Conservation (phyloP, 2,888 invertebrate genomes). For the Diadegma fenestrale region DNA sequence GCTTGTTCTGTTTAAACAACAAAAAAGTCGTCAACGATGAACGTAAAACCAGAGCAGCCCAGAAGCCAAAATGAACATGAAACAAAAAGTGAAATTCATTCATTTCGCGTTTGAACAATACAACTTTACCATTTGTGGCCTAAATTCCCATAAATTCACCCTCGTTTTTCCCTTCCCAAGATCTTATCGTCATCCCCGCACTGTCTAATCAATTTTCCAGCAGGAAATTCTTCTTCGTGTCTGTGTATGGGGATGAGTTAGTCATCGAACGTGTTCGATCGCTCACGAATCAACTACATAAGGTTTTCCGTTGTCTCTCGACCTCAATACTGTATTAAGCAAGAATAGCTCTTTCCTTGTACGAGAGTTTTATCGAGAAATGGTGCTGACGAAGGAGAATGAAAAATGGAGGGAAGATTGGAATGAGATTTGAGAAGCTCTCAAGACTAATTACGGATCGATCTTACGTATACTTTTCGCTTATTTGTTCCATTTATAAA, state of each 20-base stretch:
- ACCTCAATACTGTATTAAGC: conserved; percentile 36
- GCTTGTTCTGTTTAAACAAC: background rate
- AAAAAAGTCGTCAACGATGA: background rate
- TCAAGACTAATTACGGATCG: conserved; percentile 38
- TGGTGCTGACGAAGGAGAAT: conserved; percentile 46
- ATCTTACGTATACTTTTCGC: too few species aligned
- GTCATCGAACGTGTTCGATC: conserved; percentile 29
- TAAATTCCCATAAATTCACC: conserved; percentile 22
- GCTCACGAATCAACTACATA: conserved; percentile 18
- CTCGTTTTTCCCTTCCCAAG: conserved; percentile 27
- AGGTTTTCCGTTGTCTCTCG: conserved; percentile 17
- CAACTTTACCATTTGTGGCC: background rate
- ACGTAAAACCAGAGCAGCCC: background rate
- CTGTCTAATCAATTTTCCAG: conserved; percentile 48
- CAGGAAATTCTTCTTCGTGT: background rate
- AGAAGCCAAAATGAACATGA: background rate
- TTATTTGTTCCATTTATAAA: too few species aligned
- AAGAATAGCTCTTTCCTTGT: conserved; percentile 25
- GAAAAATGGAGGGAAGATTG: conserved; percentile 9
- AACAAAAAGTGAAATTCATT: background rate
- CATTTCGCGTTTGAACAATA: background rate
- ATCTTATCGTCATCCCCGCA: conserved; percentile 33
- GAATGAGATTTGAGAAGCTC: conserved; percentile 28
- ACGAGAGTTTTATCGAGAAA: background rate
- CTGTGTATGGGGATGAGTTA: background rate